Evolutionary conservation across 2,888 invertebrate species (phyloP).

Genomic region (Caenorhabditis sp.): DNA sequence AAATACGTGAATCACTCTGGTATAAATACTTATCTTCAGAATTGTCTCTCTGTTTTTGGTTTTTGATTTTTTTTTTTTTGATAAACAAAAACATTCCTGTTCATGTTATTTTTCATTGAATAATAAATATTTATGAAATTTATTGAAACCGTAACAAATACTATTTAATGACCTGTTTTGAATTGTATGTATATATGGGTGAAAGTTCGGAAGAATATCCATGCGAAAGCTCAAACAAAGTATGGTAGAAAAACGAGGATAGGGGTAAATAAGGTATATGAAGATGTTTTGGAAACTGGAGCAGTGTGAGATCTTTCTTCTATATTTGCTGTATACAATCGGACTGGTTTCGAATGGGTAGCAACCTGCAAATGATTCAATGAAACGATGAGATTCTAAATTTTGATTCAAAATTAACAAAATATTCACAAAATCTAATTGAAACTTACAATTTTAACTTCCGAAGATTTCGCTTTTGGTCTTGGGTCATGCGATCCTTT

Average conservation of each 20-base stretch:
- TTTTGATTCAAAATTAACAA: no score
- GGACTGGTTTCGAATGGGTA: constrained; percentile 31
- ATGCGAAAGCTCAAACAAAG: not conserved
- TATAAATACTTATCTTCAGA: not conserved
- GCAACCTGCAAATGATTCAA: constrained; percentile 14
- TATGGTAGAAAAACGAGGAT: not conserved
- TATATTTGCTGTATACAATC: constrained; percentile 33
- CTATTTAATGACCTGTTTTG: not conserved
- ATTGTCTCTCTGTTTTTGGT: not conserved
- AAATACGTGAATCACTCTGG: not conserved
- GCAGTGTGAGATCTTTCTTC: constrained; percentile 3
- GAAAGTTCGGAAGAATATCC: not conserved
- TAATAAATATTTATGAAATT: not conserved
- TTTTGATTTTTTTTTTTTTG: not conserved
- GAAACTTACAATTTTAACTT: constrained; percentile 16
- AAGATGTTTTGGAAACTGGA: not conserved
- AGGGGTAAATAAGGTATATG: not conserved
- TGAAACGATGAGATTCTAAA: no score
- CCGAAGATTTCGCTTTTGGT: constrained; percentile 32
- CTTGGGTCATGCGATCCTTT: constrained; percentile 47
- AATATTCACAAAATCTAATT: no score
- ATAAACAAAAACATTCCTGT: not conserved
- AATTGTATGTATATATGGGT: not conserved
- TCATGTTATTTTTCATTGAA: not conserved
- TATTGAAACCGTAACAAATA: not conserved